These are phyloP conservation scores for Cranoglanis bouderius DNA, from an alignment of 2,113 vertebrate species.

Conservation along the genomic window DNA sequence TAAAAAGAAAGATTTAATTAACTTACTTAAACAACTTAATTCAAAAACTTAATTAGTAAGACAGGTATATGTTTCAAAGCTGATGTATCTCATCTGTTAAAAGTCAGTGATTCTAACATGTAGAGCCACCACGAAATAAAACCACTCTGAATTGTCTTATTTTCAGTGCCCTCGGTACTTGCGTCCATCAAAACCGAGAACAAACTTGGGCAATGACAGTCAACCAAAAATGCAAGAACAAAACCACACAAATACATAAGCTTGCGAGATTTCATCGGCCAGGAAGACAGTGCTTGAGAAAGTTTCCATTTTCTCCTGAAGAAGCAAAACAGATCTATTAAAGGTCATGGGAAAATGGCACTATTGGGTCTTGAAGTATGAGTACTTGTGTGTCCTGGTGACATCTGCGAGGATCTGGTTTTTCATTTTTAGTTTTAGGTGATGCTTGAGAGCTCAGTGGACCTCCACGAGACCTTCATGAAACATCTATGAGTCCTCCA, in stretches of 20 bases:
- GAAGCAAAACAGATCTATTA: background rate
- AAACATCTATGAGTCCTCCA: background rate
- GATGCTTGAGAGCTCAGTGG: background rate
- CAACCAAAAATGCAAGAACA: background rate
- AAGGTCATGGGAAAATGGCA: background rate
- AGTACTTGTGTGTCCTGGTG: background rate
- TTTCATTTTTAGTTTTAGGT: background rate
- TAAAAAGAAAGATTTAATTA: too few relatives aligned
- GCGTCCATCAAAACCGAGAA: too few relatives aligned
- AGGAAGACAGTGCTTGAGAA: background rate
- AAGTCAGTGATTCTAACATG: too few relatives aligned
- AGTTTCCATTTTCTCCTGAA: background rate
- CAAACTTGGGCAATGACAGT: too few relatives aligned
- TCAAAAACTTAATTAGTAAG: too few relatives aligned
- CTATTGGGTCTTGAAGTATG: background rate
- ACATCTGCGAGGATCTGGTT: background rate
- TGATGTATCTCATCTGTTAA: too few relatives aligned
- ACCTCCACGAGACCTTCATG: background rate
- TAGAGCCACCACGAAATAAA: too few relatives aligned
- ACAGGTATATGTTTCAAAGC: too few relatives aligned
- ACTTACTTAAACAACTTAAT: too few relatives aligned
- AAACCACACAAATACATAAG: too few relatives aligned
- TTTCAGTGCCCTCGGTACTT: too few relatives aligned
- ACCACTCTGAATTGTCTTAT: too few relatives aligned
- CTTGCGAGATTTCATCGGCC: background rate